These are phyloP conservation scores for Saxicola maurus DNA, from an alignment of 2,797 vertebrate genomes.

Conservation along the genomic window DNA sequence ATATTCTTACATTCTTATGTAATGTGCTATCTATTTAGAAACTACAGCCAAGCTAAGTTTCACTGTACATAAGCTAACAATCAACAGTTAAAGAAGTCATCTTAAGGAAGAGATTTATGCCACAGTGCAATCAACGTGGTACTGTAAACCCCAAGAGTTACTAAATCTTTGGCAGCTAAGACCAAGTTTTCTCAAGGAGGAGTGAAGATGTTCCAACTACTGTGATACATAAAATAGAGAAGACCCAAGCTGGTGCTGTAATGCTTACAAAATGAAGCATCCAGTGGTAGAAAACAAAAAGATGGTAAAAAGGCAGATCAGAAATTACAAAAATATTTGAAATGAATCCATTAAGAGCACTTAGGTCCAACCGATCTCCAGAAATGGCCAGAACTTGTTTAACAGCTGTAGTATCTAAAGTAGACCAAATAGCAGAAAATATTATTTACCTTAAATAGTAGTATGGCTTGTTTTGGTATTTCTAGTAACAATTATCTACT, in stretches of 20 bases:
- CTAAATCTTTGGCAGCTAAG: neutral
- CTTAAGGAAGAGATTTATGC: neutral
- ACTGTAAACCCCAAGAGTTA: neutral
- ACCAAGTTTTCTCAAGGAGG: neutral
- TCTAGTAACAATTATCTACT: neutral
- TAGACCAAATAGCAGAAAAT: neutral
- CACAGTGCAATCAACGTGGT: neutral
- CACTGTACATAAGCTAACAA: neutral
- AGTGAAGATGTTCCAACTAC: neutral
- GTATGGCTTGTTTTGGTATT: neutral
- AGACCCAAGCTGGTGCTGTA: neutral
- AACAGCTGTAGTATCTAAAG: neutral
- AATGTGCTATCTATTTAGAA: neutral
- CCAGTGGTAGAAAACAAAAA: neutral
- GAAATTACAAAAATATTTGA: neutral
- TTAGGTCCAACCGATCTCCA: accelerated
- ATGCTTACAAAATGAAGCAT: neutral
- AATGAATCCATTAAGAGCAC: neutral
- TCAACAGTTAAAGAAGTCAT: neutral
- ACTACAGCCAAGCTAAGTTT: neutral
- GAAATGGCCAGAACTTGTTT: neutral
- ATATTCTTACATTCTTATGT: neutral
- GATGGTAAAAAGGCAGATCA: neutral
- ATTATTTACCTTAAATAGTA: neutral
- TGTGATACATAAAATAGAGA: neutral